Base-by-base conservation (phyloP, 2,113 vertebrate species). In the Trogon surrucura region DNA sequence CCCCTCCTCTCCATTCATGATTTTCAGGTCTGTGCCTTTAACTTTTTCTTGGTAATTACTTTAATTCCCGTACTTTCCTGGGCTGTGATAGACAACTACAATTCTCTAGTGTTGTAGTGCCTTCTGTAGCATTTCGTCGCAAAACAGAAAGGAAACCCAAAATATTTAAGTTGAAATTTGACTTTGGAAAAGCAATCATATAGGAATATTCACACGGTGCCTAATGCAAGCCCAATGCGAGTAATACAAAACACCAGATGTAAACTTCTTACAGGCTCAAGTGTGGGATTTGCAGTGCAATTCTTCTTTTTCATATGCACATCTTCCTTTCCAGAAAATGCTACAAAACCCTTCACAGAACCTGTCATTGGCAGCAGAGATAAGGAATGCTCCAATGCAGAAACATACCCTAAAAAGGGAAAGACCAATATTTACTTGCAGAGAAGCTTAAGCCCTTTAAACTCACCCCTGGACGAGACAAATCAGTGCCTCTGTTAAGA, bases 351-450 rank as follows among this genome's bases (percentile, higher is more conserved):
- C 47, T 95, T 38, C 56, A 53, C 88, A 71, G 72, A 85, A 80
- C 93, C 78, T 41, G 65, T 92, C 73, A 54, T 13, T 13, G 0
- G 25, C 79, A 66, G 67, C 74, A 83, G 88, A 95, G 92, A 95
- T 94, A 86, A 97, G 91, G 80, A 90, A 79, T 32, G 62, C 72
- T 95, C 73, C 93, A 50, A 77, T 64, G 88, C 73, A 89, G 91
- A 94, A 97, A 93, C 89, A 97, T 70, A 90, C 91, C 93, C 91
- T 96, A 96, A 96, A 97, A 98, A 97, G 96, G 95, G 93, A 97
- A 98, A 94, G 93, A 82, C 74, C 80, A 89, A 30, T 97, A 95
- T 96, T 95, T 91, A 86, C 92, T 95, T 74, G 71, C 48, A 70
- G 85, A 2, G 4, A 58, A 38, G 79, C 70, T 87, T 92, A 82